These are phyloP conservation scores for Sinotaia quadrata DNA, from an alignment of 2,888 invertebrate genomes.

Conservation along the genomic window DNA sequence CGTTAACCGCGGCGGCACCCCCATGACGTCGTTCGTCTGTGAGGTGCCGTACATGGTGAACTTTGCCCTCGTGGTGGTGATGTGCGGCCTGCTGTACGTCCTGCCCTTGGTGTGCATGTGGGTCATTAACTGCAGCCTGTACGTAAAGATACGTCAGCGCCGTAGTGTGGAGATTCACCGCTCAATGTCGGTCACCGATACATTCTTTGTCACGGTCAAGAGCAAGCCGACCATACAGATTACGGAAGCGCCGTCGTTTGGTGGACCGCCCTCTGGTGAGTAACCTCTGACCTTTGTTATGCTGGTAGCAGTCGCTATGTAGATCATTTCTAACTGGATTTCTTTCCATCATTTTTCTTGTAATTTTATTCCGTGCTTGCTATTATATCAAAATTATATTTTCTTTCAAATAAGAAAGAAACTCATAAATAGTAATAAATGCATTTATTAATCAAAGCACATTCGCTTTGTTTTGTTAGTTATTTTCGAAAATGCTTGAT, in stretches of 20 bases:
- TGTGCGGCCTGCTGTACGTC: slow-evolving; percentile 50
- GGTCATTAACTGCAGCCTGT: slow-evolving; percentile 56
- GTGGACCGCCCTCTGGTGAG: slow-evolving; percentile 7
- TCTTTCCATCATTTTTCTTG: no score
- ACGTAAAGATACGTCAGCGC: slow-evolving; percentile 54
- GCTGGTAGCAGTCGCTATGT: no score
- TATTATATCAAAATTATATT: no score
- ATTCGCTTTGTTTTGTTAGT: no score
- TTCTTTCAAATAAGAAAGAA: no score
- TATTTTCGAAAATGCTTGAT: no score
- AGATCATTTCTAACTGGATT: no score
- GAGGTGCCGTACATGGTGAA: slow-evolving; percentile 47
- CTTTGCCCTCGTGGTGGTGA: slow-evolving; percentile 43
- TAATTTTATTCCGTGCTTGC: no score
- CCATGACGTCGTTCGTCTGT: slow-evolving; percentile 17
- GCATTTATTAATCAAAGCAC: no score
- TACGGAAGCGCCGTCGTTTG: slow-evolving; percentile 21
- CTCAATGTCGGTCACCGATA: slow-evolving; percentile 48
- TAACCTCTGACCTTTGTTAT: no score
- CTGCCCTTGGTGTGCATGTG: slow-evolving; percentile 52
- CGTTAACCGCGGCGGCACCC: neutral
- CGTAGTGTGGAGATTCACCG: slow-evolving; percentile 57
- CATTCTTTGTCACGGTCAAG: slow-evolving; percentile 43
- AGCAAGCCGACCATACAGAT: slow-evolving; percentile 30
- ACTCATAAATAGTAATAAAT: no score